Evolutionary conservation across 2,888 invertebrate species (phyloP).

Genomic region (Lochmaea capreae): DNA sequence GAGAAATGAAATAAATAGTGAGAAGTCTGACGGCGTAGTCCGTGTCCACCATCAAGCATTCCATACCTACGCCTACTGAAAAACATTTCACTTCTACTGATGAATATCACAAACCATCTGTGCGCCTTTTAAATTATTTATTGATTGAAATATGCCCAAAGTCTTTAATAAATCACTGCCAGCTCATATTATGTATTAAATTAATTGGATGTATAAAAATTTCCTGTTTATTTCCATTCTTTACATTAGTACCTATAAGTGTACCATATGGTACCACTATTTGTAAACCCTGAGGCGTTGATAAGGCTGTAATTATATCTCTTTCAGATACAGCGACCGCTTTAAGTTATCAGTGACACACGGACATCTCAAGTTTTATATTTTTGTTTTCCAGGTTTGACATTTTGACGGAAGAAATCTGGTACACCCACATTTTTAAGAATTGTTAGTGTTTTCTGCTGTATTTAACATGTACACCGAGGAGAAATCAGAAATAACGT

Average conservation of each 20-base stretch:
- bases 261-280: constrained; percentile 21
- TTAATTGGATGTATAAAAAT: constrained; percentile 42
- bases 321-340: constrained; percentile 8
- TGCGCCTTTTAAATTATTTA: constrained; percentile 52
- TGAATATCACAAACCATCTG: constrained; percentile 56
- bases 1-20: constrained; percentile 50
- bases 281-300: constrained; percentile 11
- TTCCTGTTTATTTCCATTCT: constrained; percentile 11
- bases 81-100: constrained; percentile 54
- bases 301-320: constrained; percentile 22
- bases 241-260: constrained; percentile 12
- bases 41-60: constrained; percentile 49
- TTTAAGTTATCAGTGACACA: constrained; percentile 20
- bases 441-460: constrained; percentile 1
- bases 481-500: background rate
- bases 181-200: constrained; percentile 40
- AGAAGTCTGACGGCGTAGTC: constrained; percentile 50
- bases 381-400: constrained; percentile 14
- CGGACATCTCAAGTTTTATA: constrained; percentile 13
- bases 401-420: constrained; percentile 4
- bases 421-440: constrained; percentile 9
- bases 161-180: constrained; percentile 23
- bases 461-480: background rate
- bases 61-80: constrained; percentile 53
- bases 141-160: constrained; percentile 39